Evolutionary conservation across 2,113 vertebrate species (phyloP), one percentile per base, ranked within the genome.

Genomic region (Xyrauchen texanus): DNA sequence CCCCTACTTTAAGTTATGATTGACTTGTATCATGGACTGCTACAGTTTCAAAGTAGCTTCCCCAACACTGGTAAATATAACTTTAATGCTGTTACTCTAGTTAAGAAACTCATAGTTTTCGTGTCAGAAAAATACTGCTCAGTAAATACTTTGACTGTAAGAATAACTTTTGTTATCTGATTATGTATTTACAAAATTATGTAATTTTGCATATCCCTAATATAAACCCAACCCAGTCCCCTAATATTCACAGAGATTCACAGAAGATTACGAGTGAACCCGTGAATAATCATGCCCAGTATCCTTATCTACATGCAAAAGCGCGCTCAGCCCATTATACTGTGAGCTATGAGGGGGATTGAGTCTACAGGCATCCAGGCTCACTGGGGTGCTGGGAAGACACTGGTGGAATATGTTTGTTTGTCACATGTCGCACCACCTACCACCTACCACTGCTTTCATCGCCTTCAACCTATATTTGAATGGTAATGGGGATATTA

Each of bases 261-360:
- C 65, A 13, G 77, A 64, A 42, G 34, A 42, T 53, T 13, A 61
- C 8, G 61, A n/a, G 46, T 52, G 66, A 78, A 78, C 46, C 34
- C 76, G 21, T 57, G 74, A 76, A 78, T 83, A 82, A 86, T 83
- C 72, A 86, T 85, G 67, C 70, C 61, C 64, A 69, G 81, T 79
- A 79, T 83, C 62, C 81, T 83, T 78, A 87, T 88, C 79, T 86
- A 81, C 78, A 85, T 87, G 79, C 81, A 73, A 77, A 77, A 53
- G 80, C 55, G 61, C 46, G 78, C 78, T 81, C 79, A 73, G 66
- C 60, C 45, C 86, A 79, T 82, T 78, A 51, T 61, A 60, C 71
- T 68, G 78, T 63, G 68, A 49, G 63, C 74, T 83, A 78, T 78
- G 82, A 77, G 61, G 76, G 60, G 78, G 79, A 81, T 81, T 74